Percentiles rank a stretch among this genome's conserved stretches.
These are phyloP conservation scores for Ganaspis sp. DNA, from an alignment of 1,140 invertebrate genomes.

Conservation along the genomic window DNA sequence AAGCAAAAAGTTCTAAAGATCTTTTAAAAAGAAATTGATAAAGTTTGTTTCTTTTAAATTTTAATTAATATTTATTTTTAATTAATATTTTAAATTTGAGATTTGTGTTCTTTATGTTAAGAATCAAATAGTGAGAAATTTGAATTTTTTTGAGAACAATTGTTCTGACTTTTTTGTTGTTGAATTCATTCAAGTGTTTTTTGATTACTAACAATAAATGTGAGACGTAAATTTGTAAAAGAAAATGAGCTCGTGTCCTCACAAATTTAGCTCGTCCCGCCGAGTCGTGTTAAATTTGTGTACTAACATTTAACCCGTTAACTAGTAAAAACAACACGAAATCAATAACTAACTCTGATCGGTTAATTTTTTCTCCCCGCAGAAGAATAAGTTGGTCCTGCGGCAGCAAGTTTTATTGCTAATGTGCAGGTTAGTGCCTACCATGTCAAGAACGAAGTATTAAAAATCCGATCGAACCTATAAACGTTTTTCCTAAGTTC, in stretches of 20 bases:
- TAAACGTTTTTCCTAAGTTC: slow-evolving; percentile 67
- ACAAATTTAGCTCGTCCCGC: slow-evolving; percentile 65
- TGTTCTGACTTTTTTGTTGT: too few relatives aligned
- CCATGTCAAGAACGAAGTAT: slow-evolving; percentile 66
- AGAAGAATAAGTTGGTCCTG: slow-evolving; percentile 87
- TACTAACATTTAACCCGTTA: slow-evolving; percentile 45
- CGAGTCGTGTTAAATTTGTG: slow-evolving; percentile 57
- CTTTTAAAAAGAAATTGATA: too few relatives aligned
- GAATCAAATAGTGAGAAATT: too few relatives aligned
- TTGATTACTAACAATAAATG: slow-evolving; percentile 1
- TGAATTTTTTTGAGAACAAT: too few relatives aligned
- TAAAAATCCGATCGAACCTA: slow-evolving; percentile 63
- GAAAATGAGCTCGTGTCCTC: slow-evolving; percentile 36
- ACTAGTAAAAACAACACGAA: slow-evolving; percentile 39
- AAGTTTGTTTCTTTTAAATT: too few relatives aligned
- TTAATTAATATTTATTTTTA: too few relatives aligned
- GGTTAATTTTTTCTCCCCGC: slow-evolving; percentile 76
- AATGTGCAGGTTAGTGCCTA: slow-evolving; percentile 84
- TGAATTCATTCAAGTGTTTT: background rate
- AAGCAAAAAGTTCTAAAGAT: too few relatives aligned
- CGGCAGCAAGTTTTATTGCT: slow-evolving; percentile 86
- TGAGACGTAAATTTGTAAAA: background rate
- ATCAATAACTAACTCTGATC: slow-evolving; percentile 64
- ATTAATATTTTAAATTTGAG: too few relatives aligned
- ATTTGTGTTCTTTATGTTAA: too few relatives aligned